Conservation (phyloP, 2,113 vertebrate genomes). For the Petroica traversi region DNA sequence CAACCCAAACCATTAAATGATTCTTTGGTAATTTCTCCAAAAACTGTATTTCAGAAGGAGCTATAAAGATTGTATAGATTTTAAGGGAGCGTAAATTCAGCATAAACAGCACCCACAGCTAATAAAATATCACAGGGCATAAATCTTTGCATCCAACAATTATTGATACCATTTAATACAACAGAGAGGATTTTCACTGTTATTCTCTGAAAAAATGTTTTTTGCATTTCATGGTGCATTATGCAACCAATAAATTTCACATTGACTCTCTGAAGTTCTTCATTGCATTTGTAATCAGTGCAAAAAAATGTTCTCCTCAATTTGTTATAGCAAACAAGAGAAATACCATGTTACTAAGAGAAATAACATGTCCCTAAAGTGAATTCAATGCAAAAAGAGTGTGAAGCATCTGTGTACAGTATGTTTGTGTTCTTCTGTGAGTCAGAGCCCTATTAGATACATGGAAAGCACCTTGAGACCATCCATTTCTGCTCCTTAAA, state of each 20-base stretch:
- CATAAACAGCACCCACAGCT: background rate
- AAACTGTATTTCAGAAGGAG: background rate
- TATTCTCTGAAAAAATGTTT: background rate
- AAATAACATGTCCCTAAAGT: background rate
- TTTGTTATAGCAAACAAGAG: background rate
- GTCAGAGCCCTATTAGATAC: background rate
- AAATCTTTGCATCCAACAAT: background rate
- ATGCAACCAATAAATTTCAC: background rate
- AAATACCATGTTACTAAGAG: background rate
- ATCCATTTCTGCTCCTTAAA: conserved; percentile 19
- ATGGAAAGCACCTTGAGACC: conserved; percentile 14
- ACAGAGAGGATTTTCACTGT: background rate
- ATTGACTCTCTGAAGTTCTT: background rate
- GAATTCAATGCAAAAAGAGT: background rate
- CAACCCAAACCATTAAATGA: background rate
- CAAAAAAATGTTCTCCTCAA: background rate
- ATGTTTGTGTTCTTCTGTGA: background rate
- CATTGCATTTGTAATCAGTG: background rate
- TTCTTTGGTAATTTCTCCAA: background rate
- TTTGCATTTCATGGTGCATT: background rate
- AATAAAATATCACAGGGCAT: background rate
- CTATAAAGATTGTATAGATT: background rate
- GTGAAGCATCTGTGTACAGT: background rate
- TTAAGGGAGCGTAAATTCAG: background rate
- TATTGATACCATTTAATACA: background rate